Conservation (phyloP, 2,888 invertebrate species). For the Blomia tropicalis region DNA sequence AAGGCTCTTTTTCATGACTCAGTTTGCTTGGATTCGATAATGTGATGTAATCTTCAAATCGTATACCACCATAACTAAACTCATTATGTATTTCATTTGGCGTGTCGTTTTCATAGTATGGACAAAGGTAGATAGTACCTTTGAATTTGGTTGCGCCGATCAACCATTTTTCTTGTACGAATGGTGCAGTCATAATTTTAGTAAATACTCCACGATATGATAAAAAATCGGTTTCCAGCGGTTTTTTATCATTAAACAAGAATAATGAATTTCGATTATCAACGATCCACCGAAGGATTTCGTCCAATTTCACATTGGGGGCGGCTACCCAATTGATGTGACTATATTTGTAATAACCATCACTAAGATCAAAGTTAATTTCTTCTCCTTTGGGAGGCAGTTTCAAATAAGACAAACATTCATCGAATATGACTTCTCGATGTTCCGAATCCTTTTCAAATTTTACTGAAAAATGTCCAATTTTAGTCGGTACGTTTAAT, state of each 20-base stretch:
- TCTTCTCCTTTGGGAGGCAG: conserved; percentile 30
- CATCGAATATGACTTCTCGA: conserved; percentile 33
- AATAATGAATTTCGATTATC: conserved; percentile 31
- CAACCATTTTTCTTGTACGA: conserved; percentile 53
- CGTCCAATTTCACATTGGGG: conserved; percentile 41
- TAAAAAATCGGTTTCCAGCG: conserved; percentile 42
- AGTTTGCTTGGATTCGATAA: conserved; percentile 28
- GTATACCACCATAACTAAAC: conserved; percentile 53
- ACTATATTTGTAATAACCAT: conserved; percentile 34
- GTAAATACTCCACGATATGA: conserved; percentile 55
- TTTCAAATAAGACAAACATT: conserved; percentile 32
- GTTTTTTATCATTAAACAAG: neutral
- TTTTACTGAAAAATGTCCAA: neutral
- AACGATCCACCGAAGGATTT: conserved; percentile 44
- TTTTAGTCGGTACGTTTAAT: neutral
- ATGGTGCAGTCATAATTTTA: conserved; percentile 50
- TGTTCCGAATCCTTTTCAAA: conserved; percentile 17
- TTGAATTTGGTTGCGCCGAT: conserved; percentile 49
- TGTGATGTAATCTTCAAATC: conserved; percentile 57
- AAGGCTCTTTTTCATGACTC: neutral
- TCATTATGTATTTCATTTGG: conserved; percentile 42
- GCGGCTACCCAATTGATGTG: conserved; percentile 31
- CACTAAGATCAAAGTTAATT: conserved; percentile 34
- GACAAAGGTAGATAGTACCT: conserved; percentile 50
- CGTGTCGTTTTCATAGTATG: conserved; percentile 34